phyloP scores from a whole-genome alignment of 2,888 invertebrate genomes.

The Zaprionus bogoriensis region DNA sequence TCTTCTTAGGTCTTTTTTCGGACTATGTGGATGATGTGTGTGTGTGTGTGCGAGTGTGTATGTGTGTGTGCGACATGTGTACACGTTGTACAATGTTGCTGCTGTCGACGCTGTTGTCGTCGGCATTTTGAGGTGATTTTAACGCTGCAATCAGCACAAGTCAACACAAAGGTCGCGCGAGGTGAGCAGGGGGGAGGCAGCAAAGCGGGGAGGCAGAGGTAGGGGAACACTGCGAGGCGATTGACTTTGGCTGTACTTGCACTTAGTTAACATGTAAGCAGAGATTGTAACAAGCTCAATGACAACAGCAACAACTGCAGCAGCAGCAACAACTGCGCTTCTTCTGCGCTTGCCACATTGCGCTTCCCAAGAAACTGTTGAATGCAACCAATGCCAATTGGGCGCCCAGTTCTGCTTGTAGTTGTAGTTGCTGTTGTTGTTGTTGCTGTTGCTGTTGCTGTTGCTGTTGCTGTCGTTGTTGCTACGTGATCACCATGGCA shows the following conservation, averaged over 20 bases:
- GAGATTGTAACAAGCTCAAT: constrained; percentile 33
- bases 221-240: neutral
- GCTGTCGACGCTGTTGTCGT: constrained; percentile 35
- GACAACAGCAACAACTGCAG: constrained; percentile 24
- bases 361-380: constrained; percentile 45
- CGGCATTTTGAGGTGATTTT: constrained; percentile 50
- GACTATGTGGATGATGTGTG: constrained; percentile 22
- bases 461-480: constrained; percentile 34
- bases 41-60: neutral
- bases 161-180: constrained; percentile 65
- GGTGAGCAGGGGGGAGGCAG: constrained; percentile 25
- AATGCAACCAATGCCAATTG: constrained; percentile 58
- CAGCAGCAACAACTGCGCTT: constrained; percentile 9
- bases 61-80: constrained; percentile 60
- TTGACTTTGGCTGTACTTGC: constrained; percentile 21
- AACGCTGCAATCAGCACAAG: constrained; percentile 74
- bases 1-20: constrained; percentile 16
- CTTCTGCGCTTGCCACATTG: too few relatives aligned
- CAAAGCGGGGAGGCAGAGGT: neutral
- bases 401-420: constrained; percentile 33
- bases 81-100: constrained; percentile 60
- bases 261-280: constrained; percentile 29
- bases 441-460: constrained; percentile 28
- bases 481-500: constrained; percentile 77
- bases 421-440: constrained; percentile 26